These are phyloP conservation scores for Camarhynchus parvulus DNA, from an alignment of 2,113 vertebrate genomes.

Conservation along the genomic window DNA sequence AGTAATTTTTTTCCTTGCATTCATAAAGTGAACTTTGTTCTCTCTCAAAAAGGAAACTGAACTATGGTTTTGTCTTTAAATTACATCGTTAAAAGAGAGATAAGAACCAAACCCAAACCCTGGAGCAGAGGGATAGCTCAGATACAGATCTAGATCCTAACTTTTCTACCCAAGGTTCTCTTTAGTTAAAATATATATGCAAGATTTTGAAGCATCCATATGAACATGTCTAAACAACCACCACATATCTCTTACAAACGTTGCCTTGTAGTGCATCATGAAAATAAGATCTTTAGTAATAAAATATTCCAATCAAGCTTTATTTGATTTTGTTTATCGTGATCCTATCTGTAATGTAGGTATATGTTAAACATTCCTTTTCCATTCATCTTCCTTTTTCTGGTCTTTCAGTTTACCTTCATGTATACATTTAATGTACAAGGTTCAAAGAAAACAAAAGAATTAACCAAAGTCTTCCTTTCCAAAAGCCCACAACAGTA, in stretches of 20 bases:
- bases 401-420: slow-evolving; percentile 35
- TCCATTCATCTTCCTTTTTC: slow-evolving; percentile 50
- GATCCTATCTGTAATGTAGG: slow-evolving; percentile 39
- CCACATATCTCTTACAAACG: slow-evolving; percentile 32
- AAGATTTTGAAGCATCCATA: slow-evolving; percentile 49
- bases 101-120: slow-evolving; percentile 61
- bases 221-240: slow-evolving; percentile 64
- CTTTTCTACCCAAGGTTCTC: slow-evolving; percentile 31
- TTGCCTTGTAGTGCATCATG: slow-evolving; percentile 47
- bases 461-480: slow-evolving; percentile 38
- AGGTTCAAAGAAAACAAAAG: slow-evolving; percentile 64
- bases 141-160: slow-evolving; percentile 61
- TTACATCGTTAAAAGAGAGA: slow-evolving; percentile 41
- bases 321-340: slow-evolving; percentile 60
- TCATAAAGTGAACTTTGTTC: slow-evolving; percentile 60
- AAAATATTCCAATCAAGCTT: slow-evolving; percentile 47
- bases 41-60: slow-evolving; percentile 47
- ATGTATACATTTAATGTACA: not conserved
- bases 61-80: slow-evolving; percentile 62
- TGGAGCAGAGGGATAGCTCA: slow-evolving; percentile 18
- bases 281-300: slow-evolving; percentile 52
- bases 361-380: slow-evolving; percentile 40
- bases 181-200: slow-evolving; percentile 47
- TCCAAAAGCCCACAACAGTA: slow-evolving; percentile 32
- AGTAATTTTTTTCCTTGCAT: slow-evolving; percentile 1